Percentiles rank a stretch among this genome's conserved stretches.
Evolutionary conservation across 2,888 invertebrate genomes (phyloP).

Genomic region (Dascillus cervinus): DNA sequence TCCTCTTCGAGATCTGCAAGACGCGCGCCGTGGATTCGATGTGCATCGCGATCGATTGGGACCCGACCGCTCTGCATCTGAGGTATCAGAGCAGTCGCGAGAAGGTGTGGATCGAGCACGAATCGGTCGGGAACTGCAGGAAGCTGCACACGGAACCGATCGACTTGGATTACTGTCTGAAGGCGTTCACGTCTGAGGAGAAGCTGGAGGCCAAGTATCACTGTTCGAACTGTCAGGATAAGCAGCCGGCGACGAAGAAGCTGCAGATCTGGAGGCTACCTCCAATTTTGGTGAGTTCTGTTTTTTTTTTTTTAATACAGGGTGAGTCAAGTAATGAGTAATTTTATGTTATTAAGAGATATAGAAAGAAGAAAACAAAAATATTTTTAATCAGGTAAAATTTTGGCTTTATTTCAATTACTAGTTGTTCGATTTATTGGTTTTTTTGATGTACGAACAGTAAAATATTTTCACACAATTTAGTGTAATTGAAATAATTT

Average conservation of each 20-base stretch:
- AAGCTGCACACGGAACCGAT: conserved; percentile 73
- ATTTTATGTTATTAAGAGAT: too few species aligned
- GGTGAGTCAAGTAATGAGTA: too few species aligned
- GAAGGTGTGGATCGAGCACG: conserved; percentile 62
- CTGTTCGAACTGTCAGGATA: conserved; percentile 75
- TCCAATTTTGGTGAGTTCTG: conserved; percentile 63
- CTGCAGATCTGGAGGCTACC: conserved; percentile 88
- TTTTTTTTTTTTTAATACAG: too few species aligned
- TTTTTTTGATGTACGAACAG: too few species aligned
- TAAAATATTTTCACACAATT: too few species aligned
- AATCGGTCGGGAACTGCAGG: conserved; percentile 62
- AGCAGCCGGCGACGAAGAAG: conserved; percentile 82
- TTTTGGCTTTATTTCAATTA: too few species aligned
- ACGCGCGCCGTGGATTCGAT: conserved; percentile 28
- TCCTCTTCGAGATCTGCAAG: conserved; percentile 40
- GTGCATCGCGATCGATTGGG: conserved; percentile 86
- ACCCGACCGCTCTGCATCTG: conserved; percentile 86
- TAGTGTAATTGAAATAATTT: too few species aligned
- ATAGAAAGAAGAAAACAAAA: too few species aligned
- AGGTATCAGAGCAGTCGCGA: conserved; percentile 49
- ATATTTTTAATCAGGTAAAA: too few species aligned
- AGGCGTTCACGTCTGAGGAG: conserved; percentile 84
- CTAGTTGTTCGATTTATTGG: too few species aligned
- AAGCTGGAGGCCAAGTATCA: conserved; percentile 78
- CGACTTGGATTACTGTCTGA: conserved; percentile 75